Conservation (phyloP, 2,113 vertebrate genomes). For the Polyodon spathula region DNA sequence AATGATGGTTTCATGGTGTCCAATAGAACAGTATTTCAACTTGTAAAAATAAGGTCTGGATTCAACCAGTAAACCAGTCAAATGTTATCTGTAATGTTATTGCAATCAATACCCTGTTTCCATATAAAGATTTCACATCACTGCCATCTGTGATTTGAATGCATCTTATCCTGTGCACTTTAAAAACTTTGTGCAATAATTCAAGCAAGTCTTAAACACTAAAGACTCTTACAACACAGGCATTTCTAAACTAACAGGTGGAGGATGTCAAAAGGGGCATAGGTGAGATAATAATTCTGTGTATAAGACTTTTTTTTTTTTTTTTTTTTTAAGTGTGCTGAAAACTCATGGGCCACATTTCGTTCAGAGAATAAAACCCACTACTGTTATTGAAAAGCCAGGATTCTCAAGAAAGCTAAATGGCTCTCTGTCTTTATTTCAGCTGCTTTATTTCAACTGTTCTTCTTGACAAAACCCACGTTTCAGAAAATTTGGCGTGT, state of each 20-base stretch:
- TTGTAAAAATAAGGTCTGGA: not conserved
- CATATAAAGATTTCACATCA: not conserved
- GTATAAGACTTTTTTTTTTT: too few relatives aligned
- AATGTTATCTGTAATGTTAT: not conserved
- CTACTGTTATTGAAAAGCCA: conserved; percentile 7
- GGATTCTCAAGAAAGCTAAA: conserved; percentile 18
- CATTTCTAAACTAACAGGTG: not conserved
- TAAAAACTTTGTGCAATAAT: not conserved
- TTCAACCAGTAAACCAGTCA: not conserved
- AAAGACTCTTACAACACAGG: conserved; percentile 4
- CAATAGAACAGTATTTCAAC: too few relatives aligned
- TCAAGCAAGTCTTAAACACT: not conserved
- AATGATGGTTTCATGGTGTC: too few relatives aligned
- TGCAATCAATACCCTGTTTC: too few relatives aligned
- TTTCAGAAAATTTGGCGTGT: conserved; percentile 32
- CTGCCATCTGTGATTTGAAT: not conserved
- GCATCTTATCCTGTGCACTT: not conserved
- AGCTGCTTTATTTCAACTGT: conserved; percentile 30
- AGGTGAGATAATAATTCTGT: too few relatives aligned
- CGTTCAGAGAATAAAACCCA: conserved; percentile 1
- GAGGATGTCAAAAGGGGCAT: not conserved
- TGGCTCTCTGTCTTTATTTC: conserved; percentile 18
- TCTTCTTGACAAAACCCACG: conserved; percentile 40
- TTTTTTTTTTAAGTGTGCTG: conserved; percentile 8
- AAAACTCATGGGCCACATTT: conserved; percentile 4